Evolutionary conservation across 2,888 invertebrate species (phyloP), one percentile per base, ranked within the genome.

Genomic region (Ferrisia virgata): DNA sequence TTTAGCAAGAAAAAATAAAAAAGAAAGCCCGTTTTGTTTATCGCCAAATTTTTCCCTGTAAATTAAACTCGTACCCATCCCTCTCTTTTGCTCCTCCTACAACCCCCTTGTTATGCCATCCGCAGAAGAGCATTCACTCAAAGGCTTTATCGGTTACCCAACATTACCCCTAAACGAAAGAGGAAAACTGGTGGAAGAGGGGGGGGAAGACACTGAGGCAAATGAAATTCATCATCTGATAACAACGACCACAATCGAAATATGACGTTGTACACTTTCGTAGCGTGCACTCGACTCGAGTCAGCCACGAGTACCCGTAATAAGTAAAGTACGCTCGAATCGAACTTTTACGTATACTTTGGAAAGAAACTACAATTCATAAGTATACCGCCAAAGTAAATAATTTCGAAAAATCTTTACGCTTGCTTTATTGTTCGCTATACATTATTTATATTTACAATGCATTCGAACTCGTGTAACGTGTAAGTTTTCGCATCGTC

Each of bases 351-450:
- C 18, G 18, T 18, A 47, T 15, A 13, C 43, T 43, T 13, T 9
- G 13, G 2, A 43, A 43, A 43, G 11, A 43, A 43, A 43, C 43
- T 43, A 47, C 47, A 47, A 47, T 47, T 47, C 47, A 47, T 47
- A 40, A n/a, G n/a, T n/a, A 47, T 18, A 47, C 47, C 47, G 47
- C 18, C 25, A 64, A 64, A 64, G 58, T 25, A 28, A 64, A 64
- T 64, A 64, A 64, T 64, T 64, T 64, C 28, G 58, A 64, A 64
- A 64, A 64, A 64, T 64, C 58, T 64, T 25, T 25, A 64, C 58
- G 28, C 58, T 25, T 13, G 18, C 47, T 47, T 3, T 18, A 47
- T 64, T 64, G 11, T 28, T 64, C 28, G 58, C n/a, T 47, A 25
- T 28, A 64, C 53, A 1, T 53, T 53, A 53, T 53, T 53, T 64